Evolutionary conservation across 2,888 invertebrate species (phyloP), one percentile per base, ranked within the genome.

Genomic region (Volucella bombylans): DNA sequence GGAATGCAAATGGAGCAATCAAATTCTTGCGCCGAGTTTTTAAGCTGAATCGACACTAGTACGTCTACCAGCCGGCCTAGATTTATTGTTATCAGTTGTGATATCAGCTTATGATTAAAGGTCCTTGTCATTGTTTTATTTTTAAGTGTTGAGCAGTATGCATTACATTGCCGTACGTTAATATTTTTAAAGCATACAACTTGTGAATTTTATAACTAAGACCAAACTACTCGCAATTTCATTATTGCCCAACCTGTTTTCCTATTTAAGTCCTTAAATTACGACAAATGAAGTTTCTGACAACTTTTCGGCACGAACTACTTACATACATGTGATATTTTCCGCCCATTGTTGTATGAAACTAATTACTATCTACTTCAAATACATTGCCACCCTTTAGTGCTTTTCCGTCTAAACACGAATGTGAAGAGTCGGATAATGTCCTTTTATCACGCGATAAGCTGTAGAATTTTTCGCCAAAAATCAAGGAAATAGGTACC

Each of bases 361-460:
- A 72, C 41, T 61, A 2, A 38, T 23, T 59, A 43, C 59, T 31
- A 59, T 41, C 50, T 23, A 2, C 18, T 12, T 31, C 31, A 31
- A 11, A 11, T 62, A 59, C 50, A 43, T 47, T 41, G 41, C 61
- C 67, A 68, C 31, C 64, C 50, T 61, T 39, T 15, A 23, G 12
- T 38, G 45, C 9, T 31, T 54, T 11, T 9, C 14, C 11, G 4
- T 55, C 50, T n/a, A 41, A 45, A 39, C 12, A 39, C 54, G 69
- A 31, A 71, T 57, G 38, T 65, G 69, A 59, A 14, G 59, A 55
- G 14, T 61, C 14, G 15, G 47, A 18, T 73, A 82, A 82, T 73
- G 45, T 64, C 57, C 57, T 50, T 47, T 68, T 49, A 67, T 68
- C 79, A 79, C 73, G 79, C 68, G 14, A 78, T 11, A 31, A 61